These are phyloP conservation scores for Spodoptera litura DNA, from an alignment of 1,140 invertebrate genomes.

Conservation along the genomic window DNA sequence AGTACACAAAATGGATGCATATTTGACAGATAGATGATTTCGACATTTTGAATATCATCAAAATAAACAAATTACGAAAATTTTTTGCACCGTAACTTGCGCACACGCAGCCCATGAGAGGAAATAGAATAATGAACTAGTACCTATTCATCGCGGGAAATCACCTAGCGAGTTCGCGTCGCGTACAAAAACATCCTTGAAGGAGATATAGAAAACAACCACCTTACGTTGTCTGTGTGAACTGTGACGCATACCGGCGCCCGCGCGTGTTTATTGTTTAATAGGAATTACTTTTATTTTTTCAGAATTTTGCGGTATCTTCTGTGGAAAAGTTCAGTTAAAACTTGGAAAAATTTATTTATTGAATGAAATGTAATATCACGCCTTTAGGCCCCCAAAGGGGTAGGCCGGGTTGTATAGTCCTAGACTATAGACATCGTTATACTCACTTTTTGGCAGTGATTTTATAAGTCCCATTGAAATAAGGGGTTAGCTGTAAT, in stretches of 20 bases:
- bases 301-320: too few relatives aligned
- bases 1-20: too few relatives aligned
- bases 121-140: constrained; percentile 15
- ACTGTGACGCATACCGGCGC: constrained; percentile 3
- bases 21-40: not conserved
- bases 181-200: constrained; percentile 15
- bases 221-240: too few relatives aligned
- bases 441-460: too few relatives aligned
- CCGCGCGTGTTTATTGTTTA: not conserved
- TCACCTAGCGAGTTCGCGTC: not conserved
- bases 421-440: too few relatives aligned
- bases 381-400: too few relatives aligned
- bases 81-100: not conserved
- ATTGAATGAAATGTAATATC: too few relatives aligned
- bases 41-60: not conserved
- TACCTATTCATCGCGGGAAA: not conserved
- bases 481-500: too few relatives aligned
- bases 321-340: too few relatives aligned
- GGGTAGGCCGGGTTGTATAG: too few relatives aligned
- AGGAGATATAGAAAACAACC: not conserved
- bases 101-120: constrained; percentile 2
- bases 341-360: too few relatives aligned
- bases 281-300: not conserved
- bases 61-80: not conserved
- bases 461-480: too few relatives aligned